These are phyloP conservation scores for Calliphora vomitoria DNA, from an alignment of 2,888 invertebrate species.

Conservation along the genomic window DNA sequence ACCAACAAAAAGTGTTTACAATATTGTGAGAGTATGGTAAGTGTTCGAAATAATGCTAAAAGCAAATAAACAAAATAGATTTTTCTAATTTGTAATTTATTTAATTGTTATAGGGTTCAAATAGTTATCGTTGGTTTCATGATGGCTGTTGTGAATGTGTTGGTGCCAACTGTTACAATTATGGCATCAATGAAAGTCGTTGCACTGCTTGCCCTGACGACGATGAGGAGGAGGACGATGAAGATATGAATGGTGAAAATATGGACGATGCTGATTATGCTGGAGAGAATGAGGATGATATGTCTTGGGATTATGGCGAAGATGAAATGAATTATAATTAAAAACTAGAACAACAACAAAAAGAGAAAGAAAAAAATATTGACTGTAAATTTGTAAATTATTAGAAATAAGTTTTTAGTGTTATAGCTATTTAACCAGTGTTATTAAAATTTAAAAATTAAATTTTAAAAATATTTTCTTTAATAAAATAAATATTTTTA, in stretches of 20 bases:
- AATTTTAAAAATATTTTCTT: too few relatives aligned
- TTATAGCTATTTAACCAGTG: not conserved
- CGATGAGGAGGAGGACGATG: conserved; percentile 81
- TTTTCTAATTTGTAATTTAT: not conserved
- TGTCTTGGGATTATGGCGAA: conserved; percentile 87
- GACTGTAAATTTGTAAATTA: conserved; percentile 39
- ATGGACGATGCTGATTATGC: conserved; percentile 80
- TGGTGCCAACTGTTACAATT: conserved; percentile 93
- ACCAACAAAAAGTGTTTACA: conserved; percentile 80
- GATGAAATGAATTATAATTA: conserved; percentile 77
- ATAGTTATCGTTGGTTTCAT: conserved; percentile 94
- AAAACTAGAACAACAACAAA: conserved; percentile 4
- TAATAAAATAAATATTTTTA: too few relatives aligned
- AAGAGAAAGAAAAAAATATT: not conserved
- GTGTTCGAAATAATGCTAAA: not conserved
- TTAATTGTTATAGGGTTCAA: conserved; percentile 77
- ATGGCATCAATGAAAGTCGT: conserved; percentile 94
- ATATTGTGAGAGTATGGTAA: conserved; percentile 82
- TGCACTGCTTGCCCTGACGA: conserved; percentile 87
- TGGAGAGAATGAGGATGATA: conserved; percentile 79
- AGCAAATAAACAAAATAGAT: not conserved
- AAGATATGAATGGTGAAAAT: conserved; percentile 81
- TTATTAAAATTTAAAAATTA: too few relatives aligned
- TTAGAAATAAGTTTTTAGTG: not conserved
- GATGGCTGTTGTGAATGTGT: conserved; percentile 97